A percentile compares a stretch with the other conserved stretches of the same genome.
Evolutionary conservation across 2,888 invertebrate species (phyloP).

Genomic region (Dioctria rufipes): DNA sequence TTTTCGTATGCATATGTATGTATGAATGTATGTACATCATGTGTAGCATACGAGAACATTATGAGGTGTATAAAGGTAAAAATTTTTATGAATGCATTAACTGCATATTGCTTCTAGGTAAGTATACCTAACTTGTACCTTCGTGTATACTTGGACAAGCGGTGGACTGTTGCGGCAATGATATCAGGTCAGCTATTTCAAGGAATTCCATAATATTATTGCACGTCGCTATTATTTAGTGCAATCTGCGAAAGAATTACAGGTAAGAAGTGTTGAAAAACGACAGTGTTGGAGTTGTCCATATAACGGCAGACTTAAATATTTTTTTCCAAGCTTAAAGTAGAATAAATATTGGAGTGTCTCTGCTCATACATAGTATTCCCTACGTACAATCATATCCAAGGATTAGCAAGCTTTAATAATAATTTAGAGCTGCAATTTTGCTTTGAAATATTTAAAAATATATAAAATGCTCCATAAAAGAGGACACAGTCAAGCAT

Average conservation of each 20-base stretch:
- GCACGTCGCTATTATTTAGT: conserved; percentile 37
- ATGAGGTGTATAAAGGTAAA: conserved; percentile 1
- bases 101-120: not conserved
- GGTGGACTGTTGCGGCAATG: conserved; percentile 10
- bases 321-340: too few relatives aligned
- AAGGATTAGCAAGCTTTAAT: too few relatives aligned
- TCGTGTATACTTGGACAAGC: not conserved
- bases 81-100: conserved; percentile 38
- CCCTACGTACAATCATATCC: too few relatives aligned
- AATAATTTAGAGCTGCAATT: too few relatives aligned
- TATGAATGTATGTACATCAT: too few relatives aligned
- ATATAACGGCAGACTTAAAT: too few relatives aligned
- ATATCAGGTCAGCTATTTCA: conserved; percentile 5
- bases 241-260: not conserved
- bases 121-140: not conserved
- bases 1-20: conserved; percentile 13
- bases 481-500: too few relatives aligned
- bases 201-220: conserved; percentile 23
- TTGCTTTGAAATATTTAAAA: too few relatives aligned
- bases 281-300: not conserved
- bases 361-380: too few relatives aligned
- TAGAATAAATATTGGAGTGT: too few relatives aligned
- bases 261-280: not conserved
- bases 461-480: too few relatives aligned
- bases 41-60: not conserved